Base-by-base conservation (phyloP, 2,888 invertebrate species). In the Drosophila mimica region DNA sequence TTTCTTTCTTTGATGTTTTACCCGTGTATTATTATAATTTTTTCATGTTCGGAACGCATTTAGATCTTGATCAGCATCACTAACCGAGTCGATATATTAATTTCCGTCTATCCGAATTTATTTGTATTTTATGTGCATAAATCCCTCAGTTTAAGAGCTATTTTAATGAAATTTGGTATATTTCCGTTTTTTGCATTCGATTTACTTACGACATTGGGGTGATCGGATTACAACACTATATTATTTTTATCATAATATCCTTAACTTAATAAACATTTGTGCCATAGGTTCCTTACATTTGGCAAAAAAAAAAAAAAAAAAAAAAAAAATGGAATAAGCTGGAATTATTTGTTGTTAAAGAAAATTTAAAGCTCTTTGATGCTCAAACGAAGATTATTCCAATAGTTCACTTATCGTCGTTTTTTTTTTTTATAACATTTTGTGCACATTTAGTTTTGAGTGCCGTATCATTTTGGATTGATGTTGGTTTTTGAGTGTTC, bases 401-500 rank as follows among this genome's bases (percentile, higher is more conserved):
- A 46, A 46, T 5, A 8, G 4, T 7, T 15, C 8, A 2, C 2
- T 25, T 15, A 4, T 15, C n/a, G 15, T 8, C 7, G 8, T 15
- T 58, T 8, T n/a, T 49, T 15, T n/a, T 34, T 25, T 40, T 38
- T 17, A 33, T 25, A 9, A 9, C 5, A 28, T 28, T 54, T 46
- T 20, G 52, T 40, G 43, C 13, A 34, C 30, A 56, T 33, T 49
- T 73, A 74, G 67, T 70, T 70, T 57, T 74, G 70, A 78, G 74
- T 53, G 52, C 65, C 63, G 62, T 64, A 48, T 53, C 49, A 52
- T 61, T 74, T 78, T 69, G 59, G 46, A 77, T 61, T 49, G 49
- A 54, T 28, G 43, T 57, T 60, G 33, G 51, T 57, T 53, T n/a
- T 9, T 57, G 57, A 74, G 88, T 67, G 89, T 86, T 90, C 77